Evolutionary conservation across 2,888 invertebrate genomes (phyloP), one percentile per base, ranked within the genome.

Genomic region (Drosophila lacicola): DNA sequence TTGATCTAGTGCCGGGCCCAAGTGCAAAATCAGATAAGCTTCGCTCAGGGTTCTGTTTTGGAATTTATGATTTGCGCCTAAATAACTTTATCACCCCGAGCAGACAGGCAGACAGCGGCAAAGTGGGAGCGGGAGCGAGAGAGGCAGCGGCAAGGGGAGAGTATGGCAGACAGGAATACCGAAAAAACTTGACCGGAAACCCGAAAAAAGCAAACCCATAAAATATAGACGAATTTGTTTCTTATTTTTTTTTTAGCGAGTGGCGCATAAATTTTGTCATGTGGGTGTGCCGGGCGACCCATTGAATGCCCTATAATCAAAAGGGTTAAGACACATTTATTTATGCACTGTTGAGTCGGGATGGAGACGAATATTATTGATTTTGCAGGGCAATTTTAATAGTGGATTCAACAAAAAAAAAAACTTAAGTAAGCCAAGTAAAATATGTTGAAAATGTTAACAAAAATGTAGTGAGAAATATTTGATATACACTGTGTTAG

Each of bases 21-120:
- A 86, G 84, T 88, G 88, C 88, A 87, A 88, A 90, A 88, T 85
- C 80, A 82, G 90, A 90, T 90, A 90, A 79, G 80, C 80, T 85
- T 63, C 70, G 74, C 46, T 57, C 53, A 21, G 72, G 77, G 67
- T 64, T 74, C 51, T 76, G 69, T 78, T 69, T 54, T 68, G 82
- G 86, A 90, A 91, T 90, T 91, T 90, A 90, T 91, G 89, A 89
- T 89, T 90, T 88, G 89, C 90, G 88, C 83, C 84, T 83, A 79
- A 90, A 90, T 91, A 90, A 89, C 91, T 90, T 88, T 86, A 90
- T 90, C 86, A 86, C 88, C 74, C 81, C 58, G 69, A 5, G 29
- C 64, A 67, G 62, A 68, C 67, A 72, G 69, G 14, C 47, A 55
- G 62, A 66, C 63, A 70, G 39, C 44, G 47, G 17, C 17, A 49